phyloP scores from a whole-genome alignment of 2,113 vertebrate genomes.

The Nycticebus coucang region DNA sequence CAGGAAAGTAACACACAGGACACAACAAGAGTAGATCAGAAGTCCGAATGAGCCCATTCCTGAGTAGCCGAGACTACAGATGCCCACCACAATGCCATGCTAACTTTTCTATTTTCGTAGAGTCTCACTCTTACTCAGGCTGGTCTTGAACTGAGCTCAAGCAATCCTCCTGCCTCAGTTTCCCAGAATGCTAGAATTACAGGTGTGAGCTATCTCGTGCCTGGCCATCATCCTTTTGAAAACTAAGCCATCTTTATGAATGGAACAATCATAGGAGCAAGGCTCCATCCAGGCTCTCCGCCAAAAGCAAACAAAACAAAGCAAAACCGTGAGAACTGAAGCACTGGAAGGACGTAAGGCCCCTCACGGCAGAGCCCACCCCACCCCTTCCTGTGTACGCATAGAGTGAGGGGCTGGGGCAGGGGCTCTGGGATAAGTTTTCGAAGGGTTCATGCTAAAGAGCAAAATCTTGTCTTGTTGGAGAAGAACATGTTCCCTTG shows the following conservation, averaged over 20 bases:
- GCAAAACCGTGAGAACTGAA: neutral
- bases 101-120: too few relatives aligned
- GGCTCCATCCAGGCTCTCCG: neutral
- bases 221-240: neutral
- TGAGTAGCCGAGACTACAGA: too few relatives aligned
- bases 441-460: neutral
- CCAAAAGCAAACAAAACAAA: neutral
- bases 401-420: accelerated
- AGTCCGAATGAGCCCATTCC: neutral
- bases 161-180: too few relatives aligned
- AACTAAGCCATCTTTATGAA: neutral
- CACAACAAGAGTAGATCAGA: neutral
- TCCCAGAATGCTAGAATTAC: too few relatives aligned
- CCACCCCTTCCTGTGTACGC: neutral
- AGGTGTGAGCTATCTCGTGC: too few relatives aligned
- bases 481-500: constrained; percentile 9
- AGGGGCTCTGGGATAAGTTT: neutral
- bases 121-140: too few relatives aligned
- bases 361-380: neutral
- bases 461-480: neutral
- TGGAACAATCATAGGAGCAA: neutral
- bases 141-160: too few relatives aligned
- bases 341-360: neutral
- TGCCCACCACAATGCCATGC: too few relatives aligned
- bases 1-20: neutral